These are phyloP conservation scores for Hedychridium roseum DNA, from an alignment of 2,888 invertebrate genomes.

Conservation along the genomic window DNA sequence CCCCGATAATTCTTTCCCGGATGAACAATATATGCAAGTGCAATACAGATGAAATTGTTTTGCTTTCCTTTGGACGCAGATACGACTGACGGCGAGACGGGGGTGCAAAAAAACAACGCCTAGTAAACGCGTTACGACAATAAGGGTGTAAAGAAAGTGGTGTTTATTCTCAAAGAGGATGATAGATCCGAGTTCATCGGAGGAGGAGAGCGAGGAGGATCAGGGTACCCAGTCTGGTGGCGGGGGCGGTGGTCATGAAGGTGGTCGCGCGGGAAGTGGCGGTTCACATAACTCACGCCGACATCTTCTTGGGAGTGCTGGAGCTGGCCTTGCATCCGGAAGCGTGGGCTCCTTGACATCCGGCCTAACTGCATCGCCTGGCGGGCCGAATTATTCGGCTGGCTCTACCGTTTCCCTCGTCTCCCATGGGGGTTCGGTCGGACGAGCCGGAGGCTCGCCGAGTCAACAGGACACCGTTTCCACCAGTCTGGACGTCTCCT, in stretches of 20 bases:
- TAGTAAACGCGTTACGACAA: too few relatives aligned
- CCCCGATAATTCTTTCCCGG: too few relatives aligned
- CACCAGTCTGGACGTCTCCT: constrained; percentile 55
- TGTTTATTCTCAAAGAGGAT: constrained; percentile 63
- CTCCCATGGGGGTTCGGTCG: constrained; percentile 31
- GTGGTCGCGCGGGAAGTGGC: constrained; percentile 32
- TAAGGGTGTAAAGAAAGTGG: neutral
- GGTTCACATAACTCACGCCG: constrained; percentile 59
- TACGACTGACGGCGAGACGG: too few relatives aligned
- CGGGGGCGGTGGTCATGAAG: constrained; percentile 51
- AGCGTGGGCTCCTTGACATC: constrained; percentile 64
- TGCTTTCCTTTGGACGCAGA: too few relatives aligned
- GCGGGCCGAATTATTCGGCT: constrained; percentile 44
- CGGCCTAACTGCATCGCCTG: constrained; percentile 58
- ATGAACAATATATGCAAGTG: too few relatives aligned
- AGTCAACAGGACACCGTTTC: constrained; percentile 61
- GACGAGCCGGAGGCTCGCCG: constrained; percentile 58
- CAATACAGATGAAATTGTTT: too few relatives aligned
- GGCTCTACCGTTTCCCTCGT: constrained; percentile 33
- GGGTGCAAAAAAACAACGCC: too few relatives aligned
- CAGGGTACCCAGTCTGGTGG: constrained; percentile 69
- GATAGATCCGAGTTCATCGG: constrained; percentile 96
- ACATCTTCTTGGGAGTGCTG: constrained; percentile 64
- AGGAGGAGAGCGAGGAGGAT: constrained; percentile 94
- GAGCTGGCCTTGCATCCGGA: constrained; percentile 45